A percentile compares a stretch with the other conserved stretches of the same genome.
Conservation (phyloP, 2,797 vertebrate genomes). For the Echiichthys vipera region DNA sequence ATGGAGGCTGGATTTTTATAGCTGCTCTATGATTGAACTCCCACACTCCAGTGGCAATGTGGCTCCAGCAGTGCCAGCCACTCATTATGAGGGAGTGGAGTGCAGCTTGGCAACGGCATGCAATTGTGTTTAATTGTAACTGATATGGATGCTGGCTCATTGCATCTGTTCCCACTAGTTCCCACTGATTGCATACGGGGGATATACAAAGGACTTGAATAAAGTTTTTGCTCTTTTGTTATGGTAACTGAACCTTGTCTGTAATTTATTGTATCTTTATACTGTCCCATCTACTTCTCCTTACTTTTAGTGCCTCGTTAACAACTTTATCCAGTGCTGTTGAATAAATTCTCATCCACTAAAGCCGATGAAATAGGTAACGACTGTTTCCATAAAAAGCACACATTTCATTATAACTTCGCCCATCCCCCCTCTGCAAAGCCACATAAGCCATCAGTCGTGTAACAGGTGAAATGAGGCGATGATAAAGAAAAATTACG, state of each 20-base stretch:
- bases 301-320: conserved; percentile 50
- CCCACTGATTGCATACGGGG: conserved; percentile 24
- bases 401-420: conserved; percentile 13
- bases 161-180: conserved; percentile 45
- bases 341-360: conserved; percentile 37
- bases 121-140: conserved; percentile 73
- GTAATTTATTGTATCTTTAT: conserved; percentile 6
- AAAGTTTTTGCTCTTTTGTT: conserved; percentile 4
- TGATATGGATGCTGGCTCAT: conserved; percentile 48
- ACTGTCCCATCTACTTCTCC: not conserved
- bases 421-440: not conserved
- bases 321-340: conserved; percentile 33
- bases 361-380: conserved; percentile 25
- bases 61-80: conserved; percentile 43
- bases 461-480: conserved; percentile 65
- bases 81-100: conserved; percentile 58
- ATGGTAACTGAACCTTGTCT: conserved; percentile 16
- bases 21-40: conserved; percentile 60
- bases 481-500: conserved; percentile 42
- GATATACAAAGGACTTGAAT: conserved; percentile 10
- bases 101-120: conserved; percentile 42
- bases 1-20: conserved; percentile 67
- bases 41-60: conserved; percentile 47
- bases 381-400: conserved; percentile 6
- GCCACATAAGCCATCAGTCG: conserved; percentile 38